Percentiles rank a stretch among this genome's conserved stretches.
Conservation (phyloP, 2,113 vertebrate genomes). For the Octodon degus region DNA sequence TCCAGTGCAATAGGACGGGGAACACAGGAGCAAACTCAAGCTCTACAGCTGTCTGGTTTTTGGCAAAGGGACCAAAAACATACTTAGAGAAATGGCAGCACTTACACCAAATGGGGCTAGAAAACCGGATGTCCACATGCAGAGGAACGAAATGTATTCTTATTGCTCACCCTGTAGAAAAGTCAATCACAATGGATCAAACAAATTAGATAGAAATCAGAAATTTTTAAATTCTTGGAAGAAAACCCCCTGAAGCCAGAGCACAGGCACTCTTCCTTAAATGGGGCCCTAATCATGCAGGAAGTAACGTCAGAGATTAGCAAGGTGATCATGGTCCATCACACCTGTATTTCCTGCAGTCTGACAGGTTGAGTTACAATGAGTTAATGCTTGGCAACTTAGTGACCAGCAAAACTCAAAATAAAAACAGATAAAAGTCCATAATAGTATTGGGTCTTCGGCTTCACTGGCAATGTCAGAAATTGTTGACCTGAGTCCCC, state of each 20-base stretch:
- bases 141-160: background rate
- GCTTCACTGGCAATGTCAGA: too few species aligned
- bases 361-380: background rate
- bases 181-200: background rate
- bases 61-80: background rate
- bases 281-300: background rate
- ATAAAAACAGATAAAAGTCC: background rate
- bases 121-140: background rate
- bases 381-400: background rate
- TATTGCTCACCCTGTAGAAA: background rate
- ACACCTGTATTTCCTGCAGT: background rate
- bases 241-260: background rate
- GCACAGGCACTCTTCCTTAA: background rate
- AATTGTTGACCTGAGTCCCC: too few species aligned
- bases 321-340: background rate
- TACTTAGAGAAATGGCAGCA: background rate
- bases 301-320: background rate
- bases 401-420: background rate
- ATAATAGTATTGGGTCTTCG: too few species aligned
- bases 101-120: background rate
- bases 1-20: background rate
- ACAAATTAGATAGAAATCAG: background rate
- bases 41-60: background rate
- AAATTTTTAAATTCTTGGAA: background rate
- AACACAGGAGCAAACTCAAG: background rate